Evolutionary conservation across 2,797 vertebrate genomes (phyloP), one percentile per base, ranked within the genome.

Genomic region (Danio aesculapii): DNA sequence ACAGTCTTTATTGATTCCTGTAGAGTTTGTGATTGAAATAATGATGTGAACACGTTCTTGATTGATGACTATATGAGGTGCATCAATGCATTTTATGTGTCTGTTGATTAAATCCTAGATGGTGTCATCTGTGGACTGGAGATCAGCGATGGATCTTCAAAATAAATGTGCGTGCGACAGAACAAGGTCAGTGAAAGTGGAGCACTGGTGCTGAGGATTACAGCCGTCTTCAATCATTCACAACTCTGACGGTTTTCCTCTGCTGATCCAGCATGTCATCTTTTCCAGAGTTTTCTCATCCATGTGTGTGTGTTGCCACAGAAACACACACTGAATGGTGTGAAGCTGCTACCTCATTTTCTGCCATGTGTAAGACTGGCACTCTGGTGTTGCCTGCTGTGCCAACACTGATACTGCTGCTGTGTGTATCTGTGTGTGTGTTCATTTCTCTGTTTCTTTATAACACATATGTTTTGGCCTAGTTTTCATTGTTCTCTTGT

Each of bases 401-500:
- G 73, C 73, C 61, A 75, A 49, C 72, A 63, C 46, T 62, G 72
- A 50, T 39, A 50, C 58, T 30, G 11, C 43, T 16, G 30, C 30
- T 30, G 30, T 30, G 30, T 30, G 30, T 30, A 3, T 10, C 6
- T 16, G 21, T 17, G 12, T 39, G 55, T 41, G 30, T 49, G 43
- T 50, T 7, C 52, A 13, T 19, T 47, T 9, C 19, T 59, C 21
- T 62, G 17, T 55, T 61, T 62, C 21, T 61, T 30, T 30, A 30
- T 41, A 30, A 30, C 30, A 30, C 30, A 30, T 30, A 30, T 30
- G 30, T 30, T 30, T 30, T 30, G 30, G 30, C 30, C 30, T 30
- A 30, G 30, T 30, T 30, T 30, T 30, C 30, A 30, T 30, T 30
- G 1, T 30, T 30, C 30, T 1, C 30, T 30, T 30, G 30, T 30